Evolutionary conservation across 2,113 vertebrate species (phyloP), one percentile per base, ranked within the genome.

Genomic region (Cacatua alba): DNA sequence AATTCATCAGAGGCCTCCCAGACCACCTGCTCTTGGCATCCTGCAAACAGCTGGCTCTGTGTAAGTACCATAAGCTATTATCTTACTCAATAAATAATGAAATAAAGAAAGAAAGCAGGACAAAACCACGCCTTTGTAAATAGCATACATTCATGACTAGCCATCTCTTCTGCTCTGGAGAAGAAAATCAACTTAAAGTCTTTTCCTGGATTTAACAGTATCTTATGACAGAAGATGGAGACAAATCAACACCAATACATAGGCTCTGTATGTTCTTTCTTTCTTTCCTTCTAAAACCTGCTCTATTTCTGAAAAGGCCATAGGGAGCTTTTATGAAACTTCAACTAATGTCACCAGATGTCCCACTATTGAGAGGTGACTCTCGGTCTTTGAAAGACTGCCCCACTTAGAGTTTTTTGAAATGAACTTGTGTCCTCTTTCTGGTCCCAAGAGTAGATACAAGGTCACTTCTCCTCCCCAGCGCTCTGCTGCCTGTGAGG

Each of bases 1-100:
- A 98, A 98, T 98, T 98, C 98, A 98, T 98, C 98, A 97, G 98
- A 98, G 98, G 97, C 98, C 96, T 98, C 97, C 96, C 97, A 97
- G 96, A 98, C 98, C 98, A 98, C 98, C 98, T 98, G 98, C 98
- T 98, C 98, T 95, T 96, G 35, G 96, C 97, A 98, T 97, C 97
- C 97, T 96, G 98, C 97, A 97, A 98, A 98, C 98, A 98, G 98
- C 98, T 98, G 98, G 97, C 96, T 97, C 98, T 21, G 91, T 95
- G 97, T 97, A 97, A 98, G 97, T 97, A 98, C 97, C 98, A 97
- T 96, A 97, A 98, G 98, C 98, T 97, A 97, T 97, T 98, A 97
- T 98, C 97, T 98, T 98, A 97, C 94, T 97, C 97, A 96, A 97
- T 98, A 98, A 98, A 98, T 98, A 98, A 98, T 98, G 97, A 98